These are phyloP conservation scores for Pseudomugil tenellus DNA, from an alignment of 2,797 vertebrate genomes.

Conservation along the genomic window DNA sequence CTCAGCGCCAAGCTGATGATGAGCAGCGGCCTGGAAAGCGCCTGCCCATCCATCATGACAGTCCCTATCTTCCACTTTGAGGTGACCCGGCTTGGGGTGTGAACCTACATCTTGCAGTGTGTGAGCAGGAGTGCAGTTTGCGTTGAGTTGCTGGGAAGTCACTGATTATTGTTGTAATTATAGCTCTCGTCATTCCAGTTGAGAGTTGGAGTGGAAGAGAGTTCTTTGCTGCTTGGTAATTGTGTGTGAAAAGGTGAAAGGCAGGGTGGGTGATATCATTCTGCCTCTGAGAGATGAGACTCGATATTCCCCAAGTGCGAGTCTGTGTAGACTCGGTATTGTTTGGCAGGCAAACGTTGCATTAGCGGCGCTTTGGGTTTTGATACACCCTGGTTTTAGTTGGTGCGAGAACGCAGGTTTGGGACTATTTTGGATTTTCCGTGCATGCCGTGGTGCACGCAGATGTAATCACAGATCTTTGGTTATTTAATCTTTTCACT, in stretches of 20 bases:
- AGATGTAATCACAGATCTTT: constrained; percentile 62
- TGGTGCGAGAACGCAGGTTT: constrained; percentile 71
- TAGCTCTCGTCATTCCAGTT: constrained; percentile 40
- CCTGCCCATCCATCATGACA: constrained; percentile 70
- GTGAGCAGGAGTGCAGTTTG: constrained; percentile 34
- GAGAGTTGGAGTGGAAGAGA: constrained; percentile 23
- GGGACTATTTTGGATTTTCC: constrained; percentile 70
- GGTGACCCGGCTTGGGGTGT: constrained; percentile 31
- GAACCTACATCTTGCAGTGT: constrained; percentile 57
- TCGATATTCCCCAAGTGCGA: constrained; percentile 55
- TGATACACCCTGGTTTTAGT: constrained; percentile 73
- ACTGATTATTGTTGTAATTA: constrained; percentile 68
- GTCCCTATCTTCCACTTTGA: constrained; percentile 49
- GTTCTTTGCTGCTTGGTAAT: constrained; percentile 40
- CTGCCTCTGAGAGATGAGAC: constrained; percentile 62
- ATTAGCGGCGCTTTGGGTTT: constrained; percentile 68
- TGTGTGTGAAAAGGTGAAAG: constrained; percentile 74
- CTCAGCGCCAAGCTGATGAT: constrained; percentile 62
- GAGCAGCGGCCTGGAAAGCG: constrained; percentile 73
- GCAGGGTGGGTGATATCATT: constrained; percentile 56
- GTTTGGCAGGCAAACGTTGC: constrained; percentile 72
- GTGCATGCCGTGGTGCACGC: constrained; percentile 52
- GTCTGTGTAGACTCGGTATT: constrained; percentile 51
- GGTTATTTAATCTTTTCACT: constrained; percentile 60
- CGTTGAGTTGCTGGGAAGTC: constrained; percentile 42